Evolutionary conservation across 2,797 vertebrate species (phyloP), one percentile per base, ranked within the genome.

Genomic region (Heterohyrax brucei): DNA sequence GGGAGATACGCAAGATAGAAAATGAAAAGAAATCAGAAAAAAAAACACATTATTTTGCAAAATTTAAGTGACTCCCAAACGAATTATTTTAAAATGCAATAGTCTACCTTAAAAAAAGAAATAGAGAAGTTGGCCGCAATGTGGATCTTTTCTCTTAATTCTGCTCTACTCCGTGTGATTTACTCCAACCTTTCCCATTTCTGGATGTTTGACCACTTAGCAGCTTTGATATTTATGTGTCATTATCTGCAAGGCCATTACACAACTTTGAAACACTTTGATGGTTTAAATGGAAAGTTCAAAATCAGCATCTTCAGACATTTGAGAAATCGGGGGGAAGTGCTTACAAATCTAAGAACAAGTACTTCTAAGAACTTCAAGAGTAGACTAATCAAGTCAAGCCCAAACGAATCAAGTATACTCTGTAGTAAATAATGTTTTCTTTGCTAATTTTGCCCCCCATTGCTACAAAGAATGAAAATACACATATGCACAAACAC

Each of bases 21-120:
- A 86, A 70, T 61, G 89, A 48, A 82, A 87, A 30, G 9, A 59
- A 95, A 82, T 21, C n/a, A n/a, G 46, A 64, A 96, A 92, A 89
- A 56, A 87, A 89, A 93, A 72, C 56, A 78, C 2, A 1, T 82
- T 80, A 30, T 90, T 86, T 73, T 26, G 9, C 8, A 92, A 92
- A 93, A 96, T 48, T 3, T 76, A 30, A 89, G 61, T 85, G 56
- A 85, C 68, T 50, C 24, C 30, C 73, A 91, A 85, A 46, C 4
- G 77, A 95, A 87, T 26, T n/a, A 13, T 80, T 93, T 86, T 85
- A 94, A 93, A 92, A 92, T 87, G 70, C 87, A 78, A 92, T 90
- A 56, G 50, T 80, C 80, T 94, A 80, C 26, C 48, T 91, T 91
- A 88, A 77, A 70, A 89, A 85, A 87, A 28, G 39, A 95, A 91